Evolutionary conservation across 2,797 vertebrate genomes (phyloP), one percentile per base, ranked within the genome.

Genomic region (Thaleichthys pacificus): DNA sequence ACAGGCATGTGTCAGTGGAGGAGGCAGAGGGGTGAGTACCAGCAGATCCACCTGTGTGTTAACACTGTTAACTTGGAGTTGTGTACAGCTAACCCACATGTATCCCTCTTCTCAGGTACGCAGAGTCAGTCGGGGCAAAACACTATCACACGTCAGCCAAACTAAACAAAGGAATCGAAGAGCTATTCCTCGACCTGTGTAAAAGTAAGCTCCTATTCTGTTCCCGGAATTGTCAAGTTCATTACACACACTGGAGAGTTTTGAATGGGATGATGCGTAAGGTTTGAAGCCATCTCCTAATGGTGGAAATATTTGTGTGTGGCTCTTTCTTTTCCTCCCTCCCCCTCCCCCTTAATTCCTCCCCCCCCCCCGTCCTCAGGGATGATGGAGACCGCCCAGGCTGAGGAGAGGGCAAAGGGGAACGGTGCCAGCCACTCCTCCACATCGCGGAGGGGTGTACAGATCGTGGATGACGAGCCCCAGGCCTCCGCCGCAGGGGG

Each of bases 111-210:
- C 54, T 88, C 58, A 99, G 97, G 85, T 99, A 99, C 66, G 94
- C 97, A 42, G 96, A 97, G 87, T 99, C 97, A 47, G 97, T 99
- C 75, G 97, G 97, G 80, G 97, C 97, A 88, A 98, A 93, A 93
- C 97, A 99, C 91, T 99, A 98, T 88, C 97, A 97, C 88, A 96
- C 97, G 4, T 99, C 97, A 74, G 97, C 97, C 86, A 99, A 99
- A 91, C 88, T 98, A 87, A 99, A 98, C 87, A 97, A 98, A 94
- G 97, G 97, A 92, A 99, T 99, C 67, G 97, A 99, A 90, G 97
- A 99, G 85, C 93, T 99, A 26, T 98, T 99, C 87, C 96, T 99
- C 87, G 97, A 99, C 76, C 94, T 99, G 73, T 99, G 97, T 94
- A 98, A 99, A 97, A 91, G 97, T 99, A 92, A 65, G 96, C 89